These are phyloP conservation scores for Hydrophis major DNA, from an alignment of 2,797 vertebrate species.

Conservation along the genomic window DNA sequence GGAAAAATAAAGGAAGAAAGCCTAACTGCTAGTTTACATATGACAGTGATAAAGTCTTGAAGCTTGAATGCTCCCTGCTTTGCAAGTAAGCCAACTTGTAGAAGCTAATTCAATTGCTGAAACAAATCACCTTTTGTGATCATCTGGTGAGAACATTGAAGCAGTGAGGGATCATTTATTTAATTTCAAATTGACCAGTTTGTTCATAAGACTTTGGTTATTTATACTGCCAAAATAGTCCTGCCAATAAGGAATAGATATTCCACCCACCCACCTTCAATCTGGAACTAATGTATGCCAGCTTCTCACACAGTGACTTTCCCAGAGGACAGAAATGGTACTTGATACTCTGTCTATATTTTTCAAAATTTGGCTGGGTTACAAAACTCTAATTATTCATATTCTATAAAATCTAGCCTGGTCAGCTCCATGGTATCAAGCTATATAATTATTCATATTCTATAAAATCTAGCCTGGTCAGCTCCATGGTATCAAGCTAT, in stretches of 20 bases:
- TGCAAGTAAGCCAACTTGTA: conserved; percentile 26
- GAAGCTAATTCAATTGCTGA: conserved; percentile 47
- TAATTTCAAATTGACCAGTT: conserved; percentile 51
- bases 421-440: not conserved
- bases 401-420: conserved; percentile 11
- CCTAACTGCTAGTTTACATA: not conserved
- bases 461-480: conserved; percentile 11
- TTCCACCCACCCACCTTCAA: conserved; percentile 16
- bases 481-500: not conserved
- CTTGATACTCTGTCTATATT: conserved; percentile 11
- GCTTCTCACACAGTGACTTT: conserved; percentile 14
- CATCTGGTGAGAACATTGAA: conserved; percentile 43
- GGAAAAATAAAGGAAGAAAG: not conserved
- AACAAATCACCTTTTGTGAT: conserved; percentile 48
- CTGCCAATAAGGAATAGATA: conserved; percentile 27
- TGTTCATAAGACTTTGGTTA: conserved; percentile 53
- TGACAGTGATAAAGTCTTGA: not conserved
- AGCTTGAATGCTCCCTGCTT: not conserved
- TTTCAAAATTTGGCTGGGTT: conserved; percentile 5
- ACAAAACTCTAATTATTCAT: not conserved
- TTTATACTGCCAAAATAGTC: conserved; percentile 47
- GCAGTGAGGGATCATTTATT: conserved; percentile 46
- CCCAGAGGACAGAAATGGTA: not conserved
- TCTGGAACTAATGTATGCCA: conserved; percentile 37
- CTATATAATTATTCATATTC: conserved; percentile 8